Evolutionary conservation across 2,888 invertebrate genomes (phyloP), one percentile per base, ranked within the genome.

Genomic region (Tribolium freemani): DNA sequence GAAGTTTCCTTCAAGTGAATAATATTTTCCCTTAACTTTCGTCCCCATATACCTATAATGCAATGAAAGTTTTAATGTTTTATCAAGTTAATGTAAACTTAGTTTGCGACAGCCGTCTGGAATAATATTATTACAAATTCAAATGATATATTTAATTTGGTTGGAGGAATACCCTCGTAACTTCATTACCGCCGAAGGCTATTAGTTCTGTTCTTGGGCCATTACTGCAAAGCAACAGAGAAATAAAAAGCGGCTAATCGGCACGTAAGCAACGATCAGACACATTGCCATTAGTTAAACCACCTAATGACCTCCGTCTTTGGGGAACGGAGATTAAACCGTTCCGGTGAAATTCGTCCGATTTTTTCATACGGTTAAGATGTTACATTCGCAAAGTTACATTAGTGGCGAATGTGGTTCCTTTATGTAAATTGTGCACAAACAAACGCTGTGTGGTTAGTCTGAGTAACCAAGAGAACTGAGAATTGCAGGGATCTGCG

Each of bases 371-470:
- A 63, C 38, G 38, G 53, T 54, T 66, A 66, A 66, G 66, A 53
- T n/a, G 45, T 46, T 44, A 66, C 45, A 44, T 44, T 46, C 9
- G 13, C 6, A 38, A 26, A 63, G 30, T 61, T 50, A 50, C 63
- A 63, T 63, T 63, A 63, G 50, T 31, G 60, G 75, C 74, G 74
- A 76, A 72, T 75, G 78, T 76, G 80, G 80, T 76, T 77, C 78
- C 80, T 80, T 81, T 81, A 82, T 82, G 82, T 79, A 82, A 82
- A 82, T 82, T 75, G 78, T 68, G 77, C 76, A 76, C 80, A 79
- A 80, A 82, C 80, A 80, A 79, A 76, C 77, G 80, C 73, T 71
- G 72, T 77, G 79, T 75, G 80, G 82, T 78, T 79, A 75, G 76
- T 78, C 77, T 75, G 76, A 78, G 78, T 79, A 81, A 78, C 79